Percentiles rank a stretch among this genome's conserved stretches.
Conservation (phyloP, 2,888 invertebrate genomes). For the Kuschelorhynchus macadamiae region DNA sequence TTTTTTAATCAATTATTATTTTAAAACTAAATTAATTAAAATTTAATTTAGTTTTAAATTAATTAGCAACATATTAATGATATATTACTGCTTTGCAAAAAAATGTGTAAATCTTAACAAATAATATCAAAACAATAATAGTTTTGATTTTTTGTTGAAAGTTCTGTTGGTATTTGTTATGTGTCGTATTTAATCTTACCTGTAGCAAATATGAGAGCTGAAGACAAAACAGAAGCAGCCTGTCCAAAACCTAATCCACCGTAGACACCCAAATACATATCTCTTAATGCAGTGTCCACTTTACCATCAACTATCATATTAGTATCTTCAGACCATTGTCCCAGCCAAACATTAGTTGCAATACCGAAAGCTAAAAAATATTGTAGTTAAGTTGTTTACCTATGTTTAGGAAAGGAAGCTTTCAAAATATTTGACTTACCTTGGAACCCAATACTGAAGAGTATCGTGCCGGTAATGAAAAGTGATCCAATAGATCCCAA, state of each 20-base stretch:
- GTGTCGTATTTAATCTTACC: slow-evolving; percentile 19
- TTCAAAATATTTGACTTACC: slow-evolving; percentile 59
- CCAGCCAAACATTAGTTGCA: slow-evolving; percentile 88
- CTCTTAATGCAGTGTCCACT: slow-evolving; percentile 74
- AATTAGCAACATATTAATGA: too few species aligned
- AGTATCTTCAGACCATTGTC: slow-evolving; percentile 77
- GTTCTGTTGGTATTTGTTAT: too few species aligned
- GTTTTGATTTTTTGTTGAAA: too few species aligned
- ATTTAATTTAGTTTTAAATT: too few species aligned
- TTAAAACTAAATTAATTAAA: too few species aligned
- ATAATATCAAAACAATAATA: too few species aligned
- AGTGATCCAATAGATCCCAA: slow-evolving; percentile 79
- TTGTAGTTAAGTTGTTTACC: too few species aligned
- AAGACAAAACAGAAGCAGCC: slow-evolving; percentile 62
- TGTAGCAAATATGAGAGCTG: slow-evolving; percentile 34
- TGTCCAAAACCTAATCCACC: slow-evolving; percentile 88
- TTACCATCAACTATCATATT: slow-evolving; percentile 71
- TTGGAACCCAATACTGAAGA: slow-evolving; percentile 83
- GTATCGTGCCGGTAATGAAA: slow-evolving; percentile 77
- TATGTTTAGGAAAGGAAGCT: too few species aligned
- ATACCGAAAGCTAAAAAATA: slow-evolving; percentile 80
- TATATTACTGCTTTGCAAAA: too few species aligned
- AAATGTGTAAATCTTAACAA: too few species aligned
- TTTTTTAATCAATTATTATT: too few species aligned
- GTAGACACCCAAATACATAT: slow-evolving; percentile 88